A percentile compares a stretch with the other conserved stretches of the same genome.
Conservation (phyloP, 2,888 invertebrate genomes). For the Agrilus mali region DNA sequence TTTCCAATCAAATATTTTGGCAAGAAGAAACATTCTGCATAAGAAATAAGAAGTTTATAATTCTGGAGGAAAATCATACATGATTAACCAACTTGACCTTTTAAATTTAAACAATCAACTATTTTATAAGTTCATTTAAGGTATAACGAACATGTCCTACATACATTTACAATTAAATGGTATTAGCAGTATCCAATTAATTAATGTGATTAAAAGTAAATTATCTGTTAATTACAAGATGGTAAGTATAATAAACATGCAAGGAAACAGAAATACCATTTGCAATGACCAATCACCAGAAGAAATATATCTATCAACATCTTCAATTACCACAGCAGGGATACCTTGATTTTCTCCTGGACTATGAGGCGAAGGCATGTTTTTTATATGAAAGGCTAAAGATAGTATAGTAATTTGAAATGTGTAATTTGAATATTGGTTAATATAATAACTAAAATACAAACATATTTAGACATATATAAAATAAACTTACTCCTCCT, state of each 20-base stretch:
- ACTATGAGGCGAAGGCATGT: neutral
- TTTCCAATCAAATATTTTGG: too few species aligned
- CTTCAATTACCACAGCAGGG: conserved; percentile 26
- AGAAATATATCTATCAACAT: conserved; percentile 24
- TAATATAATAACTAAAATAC: neutral
- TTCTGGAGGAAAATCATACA: too few species aligned
- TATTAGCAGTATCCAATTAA: too few species aligned
- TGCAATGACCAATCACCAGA: conserved; percentile 20
- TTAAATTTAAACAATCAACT: too few species aligned
- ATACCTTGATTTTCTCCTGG: conserved; percentile 5
- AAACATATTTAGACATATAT: neutral
- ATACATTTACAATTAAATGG: too few species aligned
- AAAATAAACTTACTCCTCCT: conserved; percentile 48
- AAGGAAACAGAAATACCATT: conserved; percentile 9
- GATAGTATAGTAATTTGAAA: neutral
- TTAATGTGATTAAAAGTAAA: too few species aligned
- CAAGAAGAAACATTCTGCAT: too few species aligned
- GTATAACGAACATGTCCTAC: too few species aligned
- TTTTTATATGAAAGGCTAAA: neutral
- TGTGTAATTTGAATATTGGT: neutral
- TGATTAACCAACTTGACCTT: too few species aligned
- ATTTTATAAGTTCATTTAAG: too few species aligned
- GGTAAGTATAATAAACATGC: conserved; percentile 4
- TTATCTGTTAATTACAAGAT: conserved; percentile 3
- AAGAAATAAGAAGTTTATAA: too few species aligned